phyloP scores from a whole-genome alignment of 30 jellyfish, hydroid and myxozoan species.

The Rhopilema esculentum region DNA sequence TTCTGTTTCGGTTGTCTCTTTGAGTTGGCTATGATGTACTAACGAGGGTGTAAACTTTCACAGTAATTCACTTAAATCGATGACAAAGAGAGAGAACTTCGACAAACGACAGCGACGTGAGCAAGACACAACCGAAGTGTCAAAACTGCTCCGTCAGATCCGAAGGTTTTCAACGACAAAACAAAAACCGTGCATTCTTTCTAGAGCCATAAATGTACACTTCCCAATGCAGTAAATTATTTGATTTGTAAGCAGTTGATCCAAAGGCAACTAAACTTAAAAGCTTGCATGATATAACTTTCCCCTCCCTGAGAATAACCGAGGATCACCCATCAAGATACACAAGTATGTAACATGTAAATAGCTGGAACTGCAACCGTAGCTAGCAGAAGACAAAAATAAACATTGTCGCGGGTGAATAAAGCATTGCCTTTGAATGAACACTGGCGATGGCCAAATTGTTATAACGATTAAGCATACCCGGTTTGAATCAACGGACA shows the following conservation, averaged over 20 bases:
- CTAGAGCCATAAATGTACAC: background rate
- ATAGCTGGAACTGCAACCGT: conserved; percentile 38
- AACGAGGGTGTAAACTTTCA: background rate
- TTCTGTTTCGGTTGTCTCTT: conserved; percentile 2
- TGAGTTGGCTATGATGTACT: background rate
- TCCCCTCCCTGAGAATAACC: conserved; percentile 4
- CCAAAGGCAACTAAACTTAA: background rate
- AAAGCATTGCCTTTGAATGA: background rate
- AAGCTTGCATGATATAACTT: background rate
- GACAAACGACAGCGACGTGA: conserved; percentile 3
- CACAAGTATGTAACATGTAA: conserved; percentile 22
- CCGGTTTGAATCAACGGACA: conserved; percentile 2
- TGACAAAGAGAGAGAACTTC: conserved; percentile 3
- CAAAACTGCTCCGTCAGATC: background rate
- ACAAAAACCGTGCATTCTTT: background rate
- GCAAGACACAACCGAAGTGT: background rate
- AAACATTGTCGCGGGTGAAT: conserved; percentile 54
- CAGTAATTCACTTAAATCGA: conserved; percentile 16
- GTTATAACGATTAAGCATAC: background rate
- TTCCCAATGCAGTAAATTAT: background rate
- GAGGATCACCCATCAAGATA: conserved; percentile 51
- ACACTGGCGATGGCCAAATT: background rate
- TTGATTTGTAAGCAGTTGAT: too few species aligned
- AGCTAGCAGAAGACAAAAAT: conserved; percentile 59
- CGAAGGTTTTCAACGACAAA: background rate